phyloP scores from a whole-genome alignment of 2,113 vertebrate species.

The Vireo altiloquus region DNA sequence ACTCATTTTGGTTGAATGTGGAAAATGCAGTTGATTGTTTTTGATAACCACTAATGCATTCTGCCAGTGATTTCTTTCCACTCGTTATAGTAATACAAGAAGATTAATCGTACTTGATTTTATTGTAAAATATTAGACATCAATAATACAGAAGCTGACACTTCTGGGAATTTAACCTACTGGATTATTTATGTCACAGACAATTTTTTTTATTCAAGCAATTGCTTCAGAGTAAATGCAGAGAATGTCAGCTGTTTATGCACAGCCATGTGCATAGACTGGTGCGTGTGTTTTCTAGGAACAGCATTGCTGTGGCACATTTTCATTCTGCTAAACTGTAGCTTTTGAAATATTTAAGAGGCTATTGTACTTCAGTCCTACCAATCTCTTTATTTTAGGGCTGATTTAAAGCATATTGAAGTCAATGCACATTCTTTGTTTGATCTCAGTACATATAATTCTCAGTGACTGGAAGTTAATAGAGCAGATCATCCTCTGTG shows the following conservation, averaged over 20 bases:
- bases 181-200: constrained; percentile 49
- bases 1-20: not conserved
- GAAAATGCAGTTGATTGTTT: constrained; percentile 4
- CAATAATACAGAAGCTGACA: constrained; percentile 31
- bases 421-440: not conserved
- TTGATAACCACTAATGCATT: constrained; percentile 13
- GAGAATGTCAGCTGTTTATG: constrained; percentile 13
- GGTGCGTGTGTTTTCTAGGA: not conserved
- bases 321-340: not conserved
- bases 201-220: constrained; percentile 23
- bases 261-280: not conserved
- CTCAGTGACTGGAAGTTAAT: constrained; percentile 29
- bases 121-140: constrained; percentile 47
- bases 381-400: constrained; percentile 1
- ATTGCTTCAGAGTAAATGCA: constrained; percentile 2
- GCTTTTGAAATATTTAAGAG: constrained; percentile 27
- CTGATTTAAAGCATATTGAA: constrained; percentile 15
- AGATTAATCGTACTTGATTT: constrained; percentile 49
- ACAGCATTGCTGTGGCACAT: not conserved
- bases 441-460: not conserved
- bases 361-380: not conserved
- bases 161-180: constrained; percentile 27
- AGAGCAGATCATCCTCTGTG: constrained; percentile 15
- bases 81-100: not conserved
- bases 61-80: constrained; percentile 9